Conservation (phyloP, 2,113 vertebrate species). For the Emydocephalus ijimae region DNA sequence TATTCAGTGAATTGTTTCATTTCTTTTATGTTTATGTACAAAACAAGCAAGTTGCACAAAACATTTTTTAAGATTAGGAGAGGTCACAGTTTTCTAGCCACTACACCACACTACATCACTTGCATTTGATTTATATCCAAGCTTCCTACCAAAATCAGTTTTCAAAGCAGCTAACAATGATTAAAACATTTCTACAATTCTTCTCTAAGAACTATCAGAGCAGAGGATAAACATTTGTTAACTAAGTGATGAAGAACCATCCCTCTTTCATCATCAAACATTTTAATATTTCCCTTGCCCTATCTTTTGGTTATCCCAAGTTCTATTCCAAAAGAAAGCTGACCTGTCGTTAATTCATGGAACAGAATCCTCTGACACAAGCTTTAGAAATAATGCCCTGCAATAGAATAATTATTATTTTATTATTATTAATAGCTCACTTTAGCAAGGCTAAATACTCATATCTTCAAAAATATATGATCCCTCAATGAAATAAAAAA, state of each 20-base stretch:
- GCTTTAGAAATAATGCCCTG: rapidly evolving
- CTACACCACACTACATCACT: not conserved
- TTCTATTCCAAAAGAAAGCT: not conserved
- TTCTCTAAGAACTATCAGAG: not conserved
- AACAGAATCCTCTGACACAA: not conserved
- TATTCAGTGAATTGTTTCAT: not conserved
- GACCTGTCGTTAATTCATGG: not conserved
- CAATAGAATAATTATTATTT: not conserved
- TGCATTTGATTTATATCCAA: not conserved
- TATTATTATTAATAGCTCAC: not conserved
- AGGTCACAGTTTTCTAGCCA: not conserved
- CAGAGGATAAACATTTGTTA: not conserved
- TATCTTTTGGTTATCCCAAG: not conserved
- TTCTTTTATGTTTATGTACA: not conserved
- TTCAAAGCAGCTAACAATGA: not conserved
- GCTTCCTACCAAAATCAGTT: not conserved
- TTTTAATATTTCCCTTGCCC: not conserved
- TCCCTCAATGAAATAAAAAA: slow-evolving; percentile 18
- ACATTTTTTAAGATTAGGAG: not conserved
- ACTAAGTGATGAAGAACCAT: not conserved
- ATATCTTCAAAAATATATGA: not conserved
- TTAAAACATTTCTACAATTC: not conserved
- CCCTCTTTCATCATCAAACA: not conserved
- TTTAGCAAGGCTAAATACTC: not conserved
- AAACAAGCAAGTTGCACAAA: not conserved